Evolutionary conservation across 2,888 invertebrate genomes (phyloP).

Genomic region (Altica lythri): DNA sequence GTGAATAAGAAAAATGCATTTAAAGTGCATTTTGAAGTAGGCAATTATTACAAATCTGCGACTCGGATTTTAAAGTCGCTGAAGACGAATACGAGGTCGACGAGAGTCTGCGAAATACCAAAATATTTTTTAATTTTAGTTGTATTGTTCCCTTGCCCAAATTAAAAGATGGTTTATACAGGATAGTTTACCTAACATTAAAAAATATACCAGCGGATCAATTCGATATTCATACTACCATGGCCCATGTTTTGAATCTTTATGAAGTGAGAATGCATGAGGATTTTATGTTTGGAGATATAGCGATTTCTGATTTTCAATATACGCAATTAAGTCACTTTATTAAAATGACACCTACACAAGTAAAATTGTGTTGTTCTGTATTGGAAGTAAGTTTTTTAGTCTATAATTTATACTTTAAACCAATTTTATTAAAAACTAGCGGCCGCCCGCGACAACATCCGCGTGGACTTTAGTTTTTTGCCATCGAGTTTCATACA

Average conservation of each 20-base stretch:
- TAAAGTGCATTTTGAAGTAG: too few species aligned
- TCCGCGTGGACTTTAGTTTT: too few species aligned
- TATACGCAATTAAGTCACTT: conserved; percentile 23
- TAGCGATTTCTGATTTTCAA: conserved; percentile 27
- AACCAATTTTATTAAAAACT: too few species aligned
- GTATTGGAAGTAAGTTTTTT: conserved; percentile 31
- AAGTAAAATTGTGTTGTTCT: conserved; percentile 21
- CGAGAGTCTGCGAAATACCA: too few species aligned
- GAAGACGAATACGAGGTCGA: too few species aligned
- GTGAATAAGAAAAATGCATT: too few species aligned
- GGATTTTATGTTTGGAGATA: conserved; percentile 19
- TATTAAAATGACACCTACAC: conserved; percentile 26
- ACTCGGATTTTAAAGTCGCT: too few species aligned
- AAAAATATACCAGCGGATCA: neutral
- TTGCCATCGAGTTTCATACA: too few species aligned
- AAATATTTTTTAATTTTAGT: conserved; percentile 2
- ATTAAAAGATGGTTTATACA: neutral
- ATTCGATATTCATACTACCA: neutral
- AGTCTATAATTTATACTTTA: too few species aligned
- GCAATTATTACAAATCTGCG: too few species aligned
- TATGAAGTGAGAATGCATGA: conserved; percentile 15
- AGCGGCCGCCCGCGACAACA: too few species aligned
- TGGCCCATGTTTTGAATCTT: neutral
- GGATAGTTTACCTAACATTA: neutral
- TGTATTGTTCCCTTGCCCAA: neutral